A percentile compares a stretch with the other conserved stretches of the same genome.
Evolutionary conservation across 1,140 invertebrate species (phyloP).

Genomic region (Copidosoma floridanum): DNA sequence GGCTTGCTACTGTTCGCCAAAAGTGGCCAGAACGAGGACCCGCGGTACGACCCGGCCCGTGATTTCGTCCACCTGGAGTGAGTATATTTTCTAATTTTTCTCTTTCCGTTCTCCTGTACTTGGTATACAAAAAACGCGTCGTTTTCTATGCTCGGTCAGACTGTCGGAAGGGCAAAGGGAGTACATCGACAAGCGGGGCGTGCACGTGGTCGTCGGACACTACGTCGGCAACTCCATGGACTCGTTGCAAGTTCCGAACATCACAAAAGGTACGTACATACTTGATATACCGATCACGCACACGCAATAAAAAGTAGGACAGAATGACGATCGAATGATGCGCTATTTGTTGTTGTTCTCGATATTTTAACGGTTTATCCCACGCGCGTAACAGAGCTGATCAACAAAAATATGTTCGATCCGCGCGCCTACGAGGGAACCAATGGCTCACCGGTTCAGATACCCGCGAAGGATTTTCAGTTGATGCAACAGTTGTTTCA

Average conservation of each 20-base stretch:
- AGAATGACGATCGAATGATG: constrained; percentile 8
- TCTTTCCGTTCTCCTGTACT: too few relatives aligned
- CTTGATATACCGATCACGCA: neutral
- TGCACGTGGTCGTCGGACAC: constrained; percentile 79
- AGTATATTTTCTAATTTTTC: too few relatives aligned
- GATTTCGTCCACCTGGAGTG: constrained; percentile 19
- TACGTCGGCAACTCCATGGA: constrained; percentile 71
- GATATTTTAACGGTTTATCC: constrained; percentile 9
- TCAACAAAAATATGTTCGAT: constrained; percentile 80
- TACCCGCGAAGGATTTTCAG: constrained; percentile 71
- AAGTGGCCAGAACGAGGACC: neutral
- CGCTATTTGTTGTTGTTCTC: constrained; percentile 50
- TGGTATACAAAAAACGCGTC: too few relatives aligned
- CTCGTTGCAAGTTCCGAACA: constrained; percentile 60
- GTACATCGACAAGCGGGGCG: constrained; percentile 71
- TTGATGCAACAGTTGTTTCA: constrained; percentile 79
- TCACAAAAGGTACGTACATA: constrained; percentile 64
- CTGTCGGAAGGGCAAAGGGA: constrained; percentile 60
- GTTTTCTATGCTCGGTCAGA: constrained; percentile 42
- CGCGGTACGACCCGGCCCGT: neutral
- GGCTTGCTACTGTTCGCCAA: constrained; percentile 5
- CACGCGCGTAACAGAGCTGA: constrained; percentile 62
- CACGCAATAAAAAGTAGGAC: neutral
- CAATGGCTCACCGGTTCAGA: constrained; percentile 77
- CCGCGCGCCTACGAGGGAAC: constrained; percentile 74